phyloP scores from a whole-genome alignment of 1,140 invertebrate species.

The Babylonia areolata region DNA sequence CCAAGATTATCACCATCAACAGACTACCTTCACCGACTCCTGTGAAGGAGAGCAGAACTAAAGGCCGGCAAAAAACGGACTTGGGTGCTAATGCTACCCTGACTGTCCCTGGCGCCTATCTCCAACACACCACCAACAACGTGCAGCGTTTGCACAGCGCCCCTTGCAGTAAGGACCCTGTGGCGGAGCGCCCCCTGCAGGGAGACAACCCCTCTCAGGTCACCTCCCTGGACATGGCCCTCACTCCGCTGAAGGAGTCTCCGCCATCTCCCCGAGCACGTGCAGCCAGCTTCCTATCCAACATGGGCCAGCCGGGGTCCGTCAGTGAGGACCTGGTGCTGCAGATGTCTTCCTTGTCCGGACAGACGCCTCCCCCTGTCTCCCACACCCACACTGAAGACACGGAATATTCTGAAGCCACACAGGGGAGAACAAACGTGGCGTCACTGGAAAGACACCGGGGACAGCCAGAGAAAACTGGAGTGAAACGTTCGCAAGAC shows the following conservation, averaged over 20 bases:
- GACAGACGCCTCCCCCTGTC: background rate
- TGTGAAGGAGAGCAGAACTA: background rate
- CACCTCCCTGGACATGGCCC: slow-evolving; percentile 1
- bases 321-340: background rate
- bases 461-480: too few relatives aligned
- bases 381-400: background rate
- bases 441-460: too few relatives aligned
- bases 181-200: background rate
- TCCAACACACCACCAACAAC: background rate
- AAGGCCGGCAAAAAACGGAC: background rate
- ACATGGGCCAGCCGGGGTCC: background rate
- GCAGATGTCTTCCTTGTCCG: background rate
- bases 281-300: background rate
- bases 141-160: too few relatives aligned
- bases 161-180: slow-evolving; percentile 10
- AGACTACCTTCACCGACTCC: background rate
- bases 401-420: background rate
- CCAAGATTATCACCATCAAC: slow-evolving; percentile 30
- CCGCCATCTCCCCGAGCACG: background rate
- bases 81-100: background rate
- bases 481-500: too few relatives aligned
- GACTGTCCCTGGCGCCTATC: background rate
- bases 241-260: background rate
- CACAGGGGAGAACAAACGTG: background rate
- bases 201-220: background rate